phyloP scores from a whole-genome alignment of 2,797 vertebrate species.

The Tiaroga cobitis region DNA sequence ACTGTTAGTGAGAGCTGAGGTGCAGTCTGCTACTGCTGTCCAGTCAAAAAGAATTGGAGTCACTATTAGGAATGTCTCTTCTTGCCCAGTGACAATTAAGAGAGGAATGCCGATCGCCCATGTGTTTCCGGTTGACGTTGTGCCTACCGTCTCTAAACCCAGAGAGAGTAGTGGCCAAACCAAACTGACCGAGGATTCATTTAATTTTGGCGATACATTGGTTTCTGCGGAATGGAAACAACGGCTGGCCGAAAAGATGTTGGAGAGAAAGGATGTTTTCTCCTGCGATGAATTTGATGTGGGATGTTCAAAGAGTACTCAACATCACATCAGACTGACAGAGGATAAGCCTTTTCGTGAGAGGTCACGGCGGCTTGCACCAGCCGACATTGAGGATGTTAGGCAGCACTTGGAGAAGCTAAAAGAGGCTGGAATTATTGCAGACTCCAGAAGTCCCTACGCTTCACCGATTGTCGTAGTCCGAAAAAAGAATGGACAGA shows the following conservation, averaged over 20 bases:
- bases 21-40: too few relatives aligned
- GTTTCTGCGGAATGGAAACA: not conserved
- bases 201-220: not conserved
- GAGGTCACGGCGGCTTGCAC: not conserved
- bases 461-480: not conserved
- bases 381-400: not conserved
- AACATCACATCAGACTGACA: not conserved
- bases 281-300: not conserved
- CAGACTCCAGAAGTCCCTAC: not conserved
- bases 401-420: not conserved
- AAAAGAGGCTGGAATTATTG: not conserved
- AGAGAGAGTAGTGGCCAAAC: not conserved
- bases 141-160: not conserved
- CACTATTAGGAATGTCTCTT: not conserved
- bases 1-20: not conserved
- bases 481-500: not conserved
- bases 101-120: slow-evolving; percentile 12
- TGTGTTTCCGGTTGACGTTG: not conserved
- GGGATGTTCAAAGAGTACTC: not conserved
- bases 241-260: not conserved
- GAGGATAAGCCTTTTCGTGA: slow-evolving; percentile 1
- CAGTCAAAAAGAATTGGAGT: not conserved
- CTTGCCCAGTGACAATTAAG: not conserved
- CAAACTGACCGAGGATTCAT: not conserved
- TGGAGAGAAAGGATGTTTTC: not conserved